Evolutionary conservation across 2,888 invertebrate species (phyloP).

Genomic region (Harpalus rubripes): DNA sequence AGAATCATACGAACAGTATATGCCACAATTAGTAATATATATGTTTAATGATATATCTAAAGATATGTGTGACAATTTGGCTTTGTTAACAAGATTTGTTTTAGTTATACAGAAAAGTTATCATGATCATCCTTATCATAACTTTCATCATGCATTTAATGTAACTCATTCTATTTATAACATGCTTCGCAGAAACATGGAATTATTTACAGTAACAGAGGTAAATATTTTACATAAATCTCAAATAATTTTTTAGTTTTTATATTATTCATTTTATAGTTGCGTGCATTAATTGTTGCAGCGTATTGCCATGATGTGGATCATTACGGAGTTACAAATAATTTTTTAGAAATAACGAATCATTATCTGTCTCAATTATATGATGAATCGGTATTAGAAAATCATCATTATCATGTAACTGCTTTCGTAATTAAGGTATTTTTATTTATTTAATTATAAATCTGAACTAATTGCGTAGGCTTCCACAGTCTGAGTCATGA

Average conservation of each 20-base stretch:
- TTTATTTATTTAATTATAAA: not conserved
- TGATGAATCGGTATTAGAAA: conserved; percentile 80
- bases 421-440: conserved; percentile 80
- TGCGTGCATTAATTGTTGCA: conserved; percentile 79
- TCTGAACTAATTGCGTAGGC: too few species aligned
- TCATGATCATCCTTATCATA: conserved; percentile 81
- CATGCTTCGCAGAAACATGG: conserved; percentile 78
- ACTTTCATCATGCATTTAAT: conserved; percentile 82
- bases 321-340: conserved; percentile 83
- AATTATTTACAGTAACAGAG: conserved; percentile 78
- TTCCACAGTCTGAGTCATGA: too few species aligned
- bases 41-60: conserved; percentile 80
- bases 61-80: conserved; percentile 76
- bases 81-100: conserved; percentile 77
- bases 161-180: conserved; percentile 82
- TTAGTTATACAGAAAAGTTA: conserved; percentile 79
- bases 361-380: conserved; percentile 81
- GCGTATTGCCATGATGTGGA: conserved; percentile 83
- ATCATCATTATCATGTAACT: conserved; percentile 81
- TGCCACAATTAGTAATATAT: conserved; percentile 79
- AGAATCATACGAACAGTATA: conserved; percentile 77
- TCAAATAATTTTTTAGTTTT: conserved; percentile 4
- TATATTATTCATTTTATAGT: conserved; percentile 73
- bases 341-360: conserved; percentile 79
- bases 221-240: conserved; percentile 72